Base-by-base conservation (phyloP, 2,113 vertebrate genomes). In the Gasterosteus nipponicus region DNA sequence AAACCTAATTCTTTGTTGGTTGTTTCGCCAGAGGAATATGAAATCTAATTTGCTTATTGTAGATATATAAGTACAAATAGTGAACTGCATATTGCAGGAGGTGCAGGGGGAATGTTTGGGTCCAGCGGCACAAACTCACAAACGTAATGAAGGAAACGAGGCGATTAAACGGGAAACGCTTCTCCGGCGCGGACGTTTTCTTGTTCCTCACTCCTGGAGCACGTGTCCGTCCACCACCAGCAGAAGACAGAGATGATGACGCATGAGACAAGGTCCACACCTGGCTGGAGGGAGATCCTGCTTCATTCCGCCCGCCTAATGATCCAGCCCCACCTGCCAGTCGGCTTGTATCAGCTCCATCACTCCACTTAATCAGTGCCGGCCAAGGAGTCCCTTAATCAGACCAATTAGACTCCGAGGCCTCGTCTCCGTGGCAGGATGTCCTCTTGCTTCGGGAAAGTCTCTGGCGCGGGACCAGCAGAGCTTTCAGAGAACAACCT, bases 331-430 rank as follows among this genome's bases (percentile, higher is more conserved):
- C 84, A 83, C 81, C 69, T 80, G 80, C 67, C 82, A 86, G 78
- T 81, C 69, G 16, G 68, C 78, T 80, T 72, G 78, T 76, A 89
- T 90, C 83, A 4, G 83, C 86, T 81, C 86, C 73, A 83, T 90
- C 86, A 75, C 84, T 87, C 80, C 51, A 59, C 78, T 87, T 91
- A 81, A 89, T 91, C 86, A 89, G 69, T 82, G 87, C 85, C 77
- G 73, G 77, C 73, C 35, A 79, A 76, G 77, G 81, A 78, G 39
- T 83, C 85, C 39, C 65, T 83, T 89, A 88, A 91, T 92, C 82
- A 86, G 66, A 74, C 83, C 89, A 90, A 91, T 93, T 90, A 90
- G 80, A 80, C 66, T 76, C 81, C 51, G 70, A 84, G 72, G 74
- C 72, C 72, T 72, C n/a, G 72, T 77, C 81, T 75, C 69, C 79